Base-by-base conservation (phyloP, 2,113 vertebrate species). In the Hymenochirus boettgeri region DNA sequence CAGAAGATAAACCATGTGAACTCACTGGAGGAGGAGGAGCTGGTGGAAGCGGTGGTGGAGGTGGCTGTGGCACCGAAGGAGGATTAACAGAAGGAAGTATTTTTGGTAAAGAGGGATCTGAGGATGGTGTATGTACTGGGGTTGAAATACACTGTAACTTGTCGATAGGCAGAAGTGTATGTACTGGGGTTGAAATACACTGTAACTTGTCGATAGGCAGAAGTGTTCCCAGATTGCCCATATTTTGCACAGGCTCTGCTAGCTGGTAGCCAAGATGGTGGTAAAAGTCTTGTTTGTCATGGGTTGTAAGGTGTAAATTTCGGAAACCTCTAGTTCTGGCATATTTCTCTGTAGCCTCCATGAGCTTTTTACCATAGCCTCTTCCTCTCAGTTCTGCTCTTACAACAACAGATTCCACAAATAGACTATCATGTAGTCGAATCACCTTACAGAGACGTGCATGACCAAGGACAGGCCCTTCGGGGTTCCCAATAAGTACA, bases 351-450 rank as follows among this genome's bases (percentile, higher is more conserved):
- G 89, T 79, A 66, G 86, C 88, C 64, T 93, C 90, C 95, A 98
- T 97, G 72, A 99, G 79, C 25, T 46, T 76, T 23, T 94, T 85
- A 1, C 95, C 95, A 0, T 91, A 92, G 70, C 95, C 96, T 65
- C 75, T 85, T 23, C 96, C 96, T 50, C 95, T 83, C 60, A 93
- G 79, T 0, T 76, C 81, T 61, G 66, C 76, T 19, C 88, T 82
- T 62, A 99, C 89, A 22, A 99, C 93, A 39, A 98, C 93, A 0
- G 96, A 93, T 82, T 99, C 94, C 21, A 98, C 82, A 0, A 97
- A 92, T 22, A 97, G 89, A 77, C 90, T 87, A 3, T 27, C 24
- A 42, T 80, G 70, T 2, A 51, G 81, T 45, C 87, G 81, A 0
- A 89, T 76, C 7, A 99, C 93, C 0, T 71, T 86, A 19, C 93